These are phyloP conservation scores for Micropoecilia bifurca DNA, from an alignment of 2,797 vertebrate genomes.

Conservation along the genomic window DNA sequence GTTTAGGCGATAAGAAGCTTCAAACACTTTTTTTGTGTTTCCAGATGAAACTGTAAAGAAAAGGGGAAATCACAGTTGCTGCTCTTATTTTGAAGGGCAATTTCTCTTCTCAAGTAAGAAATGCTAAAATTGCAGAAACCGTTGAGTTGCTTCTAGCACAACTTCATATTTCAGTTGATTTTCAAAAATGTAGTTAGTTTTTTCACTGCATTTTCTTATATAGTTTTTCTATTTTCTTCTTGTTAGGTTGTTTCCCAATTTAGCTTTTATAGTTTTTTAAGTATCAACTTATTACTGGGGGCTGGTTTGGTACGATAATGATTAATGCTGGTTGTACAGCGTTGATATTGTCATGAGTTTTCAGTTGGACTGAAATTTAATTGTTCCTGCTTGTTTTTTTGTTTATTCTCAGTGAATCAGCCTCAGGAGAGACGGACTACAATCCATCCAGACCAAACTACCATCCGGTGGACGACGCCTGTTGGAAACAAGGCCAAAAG, in stretches of 20 bases:
- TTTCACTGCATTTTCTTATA: neutral
- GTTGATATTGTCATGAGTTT: neutral
- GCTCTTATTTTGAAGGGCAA: neutral
- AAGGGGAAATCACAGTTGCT: neutral
- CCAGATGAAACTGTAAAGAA: neutral
- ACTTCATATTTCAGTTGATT: neutral
- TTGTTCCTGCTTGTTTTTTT: neutral
- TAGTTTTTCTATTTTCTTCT: neutral
- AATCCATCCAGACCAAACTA: conserved; percentile 84
- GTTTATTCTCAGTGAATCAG: conserved; percentile 58
- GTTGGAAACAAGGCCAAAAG: conserved; percentile 87
- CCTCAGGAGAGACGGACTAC: conserved; percentile 72
- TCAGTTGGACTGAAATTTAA: neutral
- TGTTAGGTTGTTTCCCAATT: neutral
- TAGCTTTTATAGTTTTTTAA: neutral
- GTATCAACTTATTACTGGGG: neutral
- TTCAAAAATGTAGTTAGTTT: neutral
- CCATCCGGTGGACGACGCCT: conserved; percentile 87
- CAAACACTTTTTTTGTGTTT: neutral
- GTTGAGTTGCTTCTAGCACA: neutral
- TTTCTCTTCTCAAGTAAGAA: neutral
- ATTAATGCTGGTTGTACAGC: neutral
- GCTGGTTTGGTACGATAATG: neutral
- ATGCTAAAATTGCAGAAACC: neutral
- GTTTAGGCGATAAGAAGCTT: neutral